phyloP scores from a whole-genome alignment of 2,113 vertebrate species.

The Theristicus caerulescens region DNA sequence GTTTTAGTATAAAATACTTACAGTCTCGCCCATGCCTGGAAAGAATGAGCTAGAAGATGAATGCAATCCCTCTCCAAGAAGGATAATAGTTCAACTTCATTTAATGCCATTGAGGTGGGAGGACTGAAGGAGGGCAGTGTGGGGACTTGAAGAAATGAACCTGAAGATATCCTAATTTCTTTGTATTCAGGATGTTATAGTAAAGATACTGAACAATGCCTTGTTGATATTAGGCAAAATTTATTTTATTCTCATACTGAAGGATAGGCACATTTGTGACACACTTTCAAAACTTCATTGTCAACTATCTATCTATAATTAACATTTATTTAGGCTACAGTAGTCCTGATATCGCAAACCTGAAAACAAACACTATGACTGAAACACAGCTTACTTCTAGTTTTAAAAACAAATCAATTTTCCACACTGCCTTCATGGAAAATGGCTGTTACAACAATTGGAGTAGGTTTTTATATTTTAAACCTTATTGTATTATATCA shows the following conservation, averaged over 20 bases:
- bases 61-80: not conserved
- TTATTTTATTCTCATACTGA: not conserved
- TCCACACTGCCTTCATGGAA: not conserved
- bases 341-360: not conserved
- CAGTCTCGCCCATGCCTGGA: not conserved
- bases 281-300: not conserved
- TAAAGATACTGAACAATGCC: not conserved
- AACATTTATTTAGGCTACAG: not conserved
- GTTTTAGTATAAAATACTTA: not conserved
- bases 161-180: not conserved
- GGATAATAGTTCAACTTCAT: not conserved
- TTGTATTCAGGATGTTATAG: not conserved
- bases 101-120: not conserved
- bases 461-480: not conserved
- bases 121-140: not conserved
- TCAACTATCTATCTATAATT: not conserved
- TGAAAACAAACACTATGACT: not conserved
- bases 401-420: not conserved
- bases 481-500: not conserved
- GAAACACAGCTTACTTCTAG: not conserved
- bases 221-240: not conserved
- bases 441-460: not conserved
- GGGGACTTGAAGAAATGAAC: not conserved
- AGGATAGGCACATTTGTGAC: not conserved
- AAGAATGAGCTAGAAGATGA: not conserved